Conservation (phyloP, 2,113 vertebrate genomes). For the Lucifuga dentata region DNA sequence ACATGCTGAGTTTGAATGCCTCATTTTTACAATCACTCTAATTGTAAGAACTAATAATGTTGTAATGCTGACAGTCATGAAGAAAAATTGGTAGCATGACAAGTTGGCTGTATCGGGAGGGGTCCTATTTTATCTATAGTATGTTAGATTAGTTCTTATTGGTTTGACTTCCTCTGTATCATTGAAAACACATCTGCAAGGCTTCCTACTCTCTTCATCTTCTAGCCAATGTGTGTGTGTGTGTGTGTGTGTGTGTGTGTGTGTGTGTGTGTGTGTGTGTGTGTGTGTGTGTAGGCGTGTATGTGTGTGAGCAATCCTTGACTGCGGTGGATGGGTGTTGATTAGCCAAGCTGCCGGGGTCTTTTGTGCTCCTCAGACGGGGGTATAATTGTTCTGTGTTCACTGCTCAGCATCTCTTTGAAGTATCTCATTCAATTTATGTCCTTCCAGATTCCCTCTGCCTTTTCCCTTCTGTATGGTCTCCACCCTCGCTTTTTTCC, state of each 20-base stretch:
- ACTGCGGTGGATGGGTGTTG: constrained; percentile 73
- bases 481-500: constrained; percentile 30
- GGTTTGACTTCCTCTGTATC: constrained; percentile 51
- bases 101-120: neutral
- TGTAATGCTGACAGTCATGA: neutral
- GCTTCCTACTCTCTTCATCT: constrained; percentile 56
- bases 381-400: constrained; percentile 79
- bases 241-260: constrained; percentile 39
- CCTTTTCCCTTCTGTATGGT: constrained; percentile 33
- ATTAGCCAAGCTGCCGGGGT: constrained; percentile 70
- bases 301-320: constrained; percentile 61
- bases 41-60: neutral
- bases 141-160: constrained; percentile 31
- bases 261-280: constrained; percentile 22
- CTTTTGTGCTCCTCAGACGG: constrained; percentile 75
- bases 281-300: constrained; percentile 25
- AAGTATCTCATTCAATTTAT: constrained; percentile 78
- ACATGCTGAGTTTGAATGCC: neutral
- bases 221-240: constrained; percentile 39
- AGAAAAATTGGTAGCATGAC: neutral
- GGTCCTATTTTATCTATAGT: constrained; percentile 16
- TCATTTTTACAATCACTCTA: neutral
- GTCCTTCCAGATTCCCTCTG: constrained; percentile 60
- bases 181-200: constrained; percentile 59
- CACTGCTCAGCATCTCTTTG: constrained; percentile 70